Base-by-base conservation (phyloP, 2,888 invertebrate genomes). In the Ophioninae sp. region DNA sequence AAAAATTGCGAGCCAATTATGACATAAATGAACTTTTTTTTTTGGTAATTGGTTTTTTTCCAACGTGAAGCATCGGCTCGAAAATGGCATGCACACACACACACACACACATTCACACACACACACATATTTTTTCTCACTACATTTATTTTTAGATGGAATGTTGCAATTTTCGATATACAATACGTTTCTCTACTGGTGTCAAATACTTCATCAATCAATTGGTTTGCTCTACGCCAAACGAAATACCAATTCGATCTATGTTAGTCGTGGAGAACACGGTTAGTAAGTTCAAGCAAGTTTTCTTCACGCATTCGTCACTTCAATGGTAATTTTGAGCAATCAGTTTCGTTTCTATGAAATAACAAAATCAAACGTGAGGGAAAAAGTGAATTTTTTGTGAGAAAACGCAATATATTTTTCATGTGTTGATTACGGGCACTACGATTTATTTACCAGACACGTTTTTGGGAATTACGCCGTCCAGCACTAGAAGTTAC, bases 21-120 rank as follows among this genome's bases (percentile, higher is more conserved):
- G 64, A 10, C 64, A 10, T 20, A 2, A 72, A 59, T 65, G 10
- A 41, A 76, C 41, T 72, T 77, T 2, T 30, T 61, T 20, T 39
- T 67, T 20, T 74, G 50, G 10, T 37, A 20, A 2, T 70, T 65
- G 50, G 70, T 65, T 70, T 72, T 84, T 81, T 81, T 81, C 78
- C 72, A 79, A 81, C 73, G 72, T 81, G 44, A 23, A 81, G 81
- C 83, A 72, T 84, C 84, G 62, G 81, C 81, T 84, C 75, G 72
- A 79, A 41, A 41, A 0, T 69, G 0, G 44, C 84, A 79, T 81
- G 84, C 50, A 50, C 10, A 50, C 6, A 50, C 50, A 50, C 50
- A 50, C 50, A n/a, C n/a, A n/a, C n/a, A n/a, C n/a, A n/a, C n/a
- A n/a, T n/a, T 2, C 44, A 44, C 44, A 44, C 13, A 44, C 84